Evolutionary conservation across 1,140 invertebrate species (phyloP).

Genomic region (Whitmania pigra): DNA sequence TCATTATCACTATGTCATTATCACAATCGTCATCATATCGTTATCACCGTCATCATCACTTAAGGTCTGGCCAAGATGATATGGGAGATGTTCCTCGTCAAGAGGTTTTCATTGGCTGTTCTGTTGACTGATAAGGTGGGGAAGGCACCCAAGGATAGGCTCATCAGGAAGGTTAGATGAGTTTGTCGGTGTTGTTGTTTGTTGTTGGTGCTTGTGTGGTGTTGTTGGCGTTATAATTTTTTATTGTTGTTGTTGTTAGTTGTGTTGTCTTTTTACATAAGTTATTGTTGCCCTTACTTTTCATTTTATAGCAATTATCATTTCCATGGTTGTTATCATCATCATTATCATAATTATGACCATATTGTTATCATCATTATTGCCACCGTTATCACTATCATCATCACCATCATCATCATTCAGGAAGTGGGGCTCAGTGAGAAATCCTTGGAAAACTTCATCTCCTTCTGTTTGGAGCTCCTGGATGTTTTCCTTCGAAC

Average conservation of each 20-base stretch:
- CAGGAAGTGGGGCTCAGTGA: conserved; percentile 55
- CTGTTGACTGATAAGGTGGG: conserved; percentile 72
- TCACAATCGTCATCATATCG: no score
- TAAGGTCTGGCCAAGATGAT: conserved; percentile 62
- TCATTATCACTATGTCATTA: no score
- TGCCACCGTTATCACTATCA: no score
- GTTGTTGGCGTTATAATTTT: no score
- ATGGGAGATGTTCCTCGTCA: conserved; percentile 71
- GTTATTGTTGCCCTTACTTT: no score
- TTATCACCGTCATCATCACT: neutral
- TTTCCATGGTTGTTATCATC: no score
- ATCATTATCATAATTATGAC: no score
- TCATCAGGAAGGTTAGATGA: conserved; percentile 44
- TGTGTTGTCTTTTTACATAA: no score
- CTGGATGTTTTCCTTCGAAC: conserved; percentile 61
- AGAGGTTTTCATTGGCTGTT: conserved; percentile 57
- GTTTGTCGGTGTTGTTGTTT: neutral
- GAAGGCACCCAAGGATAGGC: conserved; percentile 67
- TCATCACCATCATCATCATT: no score
- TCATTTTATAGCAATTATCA: no score
- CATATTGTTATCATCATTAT: no score
- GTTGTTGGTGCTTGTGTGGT: no score
- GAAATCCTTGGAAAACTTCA: conserved; percentile 53
- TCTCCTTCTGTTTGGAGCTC: conserved; percentile 56
- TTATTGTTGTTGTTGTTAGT: neutral